phyloP scores from a whole-genome alignment of 2,113 vertebrate species.

The Plecotus auritus region DNA sequence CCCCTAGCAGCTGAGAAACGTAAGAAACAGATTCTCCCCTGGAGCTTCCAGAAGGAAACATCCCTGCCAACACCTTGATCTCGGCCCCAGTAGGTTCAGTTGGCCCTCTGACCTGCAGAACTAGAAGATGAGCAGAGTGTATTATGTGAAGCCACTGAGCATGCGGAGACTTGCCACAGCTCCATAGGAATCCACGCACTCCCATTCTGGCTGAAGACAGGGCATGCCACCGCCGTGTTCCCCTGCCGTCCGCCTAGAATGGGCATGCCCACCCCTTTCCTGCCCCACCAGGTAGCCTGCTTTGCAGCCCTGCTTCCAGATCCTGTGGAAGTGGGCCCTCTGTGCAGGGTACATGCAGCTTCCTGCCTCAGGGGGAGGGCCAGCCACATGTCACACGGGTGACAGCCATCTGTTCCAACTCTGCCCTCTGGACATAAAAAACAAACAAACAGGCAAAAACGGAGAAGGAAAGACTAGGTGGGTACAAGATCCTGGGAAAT shows the following conservation, averaged over 20 bases:
- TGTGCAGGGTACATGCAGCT: not conserved
- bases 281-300: not conserved
- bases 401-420: not conserved
- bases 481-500: not conserved
- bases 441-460: not conserved
- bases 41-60: not conserved
- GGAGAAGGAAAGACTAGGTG: not conserved
- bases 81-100: rapidly evolving
- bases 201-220: rapidly evolving
- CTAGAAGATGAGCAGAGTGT: rapidly evolving
- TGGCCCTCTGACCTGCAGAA: not conserved
- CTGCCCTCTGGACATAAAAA: not conserved
- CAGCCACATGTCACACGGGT: not conserved
- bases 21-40: not conserved
- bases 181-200: rapidly evolving
- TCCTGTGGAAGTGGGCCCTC: not conserved
- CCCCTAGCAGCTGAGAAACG: not conserved
- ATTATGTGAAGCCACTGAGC: not conserved
- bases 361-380: constrained; percentile 2
- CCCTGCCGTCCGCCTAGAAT: not conserved
- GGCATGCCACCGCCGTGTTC: not conserved
- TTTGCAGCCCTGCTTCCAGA: not conserved
- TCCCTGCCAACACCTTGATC: rapidly evolving
- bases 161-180: rapidly evolving
- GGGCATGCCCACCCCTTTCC: not conserved